These are phyloP conservation scores for Melanogrammus aeglefinus DNA, from an alignment of 2,797 vertebrate species.

Conservation along the genomic window DNA sequence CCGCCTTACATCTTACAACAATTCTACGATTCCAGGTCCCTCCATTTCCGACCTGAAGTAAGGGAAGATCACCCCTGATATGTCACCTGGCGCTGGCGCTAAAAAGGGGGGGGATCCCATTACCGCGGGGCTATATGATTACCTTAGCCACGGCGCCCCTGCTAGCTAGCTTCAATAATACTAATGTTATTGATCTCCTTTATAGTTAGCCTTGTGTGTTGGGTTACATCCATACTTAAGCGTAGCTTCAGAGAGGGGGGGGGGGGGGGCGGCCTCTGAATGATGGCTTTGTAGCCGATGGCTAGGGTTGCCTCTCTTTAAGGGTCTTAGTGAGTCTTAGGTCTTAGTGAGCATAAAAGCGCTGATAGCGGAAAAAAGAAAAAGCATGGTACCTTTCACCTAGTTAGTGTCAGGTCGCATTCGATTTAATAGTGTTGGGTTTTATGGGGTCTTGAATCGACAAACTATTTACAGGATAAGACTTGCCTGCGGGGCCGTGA, in stretches of 20 bases:
- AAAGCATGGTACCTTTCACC: slow-evolving; percentile 42
- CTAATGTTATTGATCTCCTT: slow-evolving; percentile 13
- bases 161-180: slow-evolving; percentile 9
- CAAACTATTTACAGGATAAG: slow-evolving; percentile 24
- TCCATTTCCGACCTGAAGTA: slow-evolving; percentile 1
- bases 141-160: neutral
- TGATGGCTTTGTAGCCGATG: slow-evolving; percentile 42
- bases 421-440: slow-evolving; percentile 26
- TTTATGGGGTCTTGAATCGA: slow-evolving; percentile 36
- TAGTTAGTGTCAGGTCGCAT: slow-evolving; percentile 49
- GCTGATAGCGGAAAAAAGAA: slow-evolving; percentile 27
- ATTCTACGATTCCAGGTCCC: slow-evolving; percentile 22
- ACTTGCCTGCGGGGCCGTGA: neutral
- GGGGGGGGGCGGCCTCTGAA: no score
- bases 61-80: neutral
- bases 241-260: slow-evolving; percentile 2
- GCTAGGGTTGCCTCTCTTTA: slow-evolving; percentile 17
- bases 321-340: slow-evolving; percentile 18
- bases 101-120: no score
- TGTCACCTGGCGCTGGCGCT: no score
- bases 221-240: slow-evolving; percentile 40
- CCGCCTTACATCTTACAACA: slow-evolving; percentile 14
- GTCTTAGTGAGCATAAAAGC: slow-evolving; percentile 27
- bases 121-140: no score
- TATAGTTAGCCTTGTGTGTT: slow-evolving; percentile 19